Percentiles rank a stretch among this genome's conserved stretches.
These are phyloP conservation scores for Entomyzon cyanotis DNA, from an alignment of 2,113 vertebrate genomes.

Conservation along the genomic window DNA sequence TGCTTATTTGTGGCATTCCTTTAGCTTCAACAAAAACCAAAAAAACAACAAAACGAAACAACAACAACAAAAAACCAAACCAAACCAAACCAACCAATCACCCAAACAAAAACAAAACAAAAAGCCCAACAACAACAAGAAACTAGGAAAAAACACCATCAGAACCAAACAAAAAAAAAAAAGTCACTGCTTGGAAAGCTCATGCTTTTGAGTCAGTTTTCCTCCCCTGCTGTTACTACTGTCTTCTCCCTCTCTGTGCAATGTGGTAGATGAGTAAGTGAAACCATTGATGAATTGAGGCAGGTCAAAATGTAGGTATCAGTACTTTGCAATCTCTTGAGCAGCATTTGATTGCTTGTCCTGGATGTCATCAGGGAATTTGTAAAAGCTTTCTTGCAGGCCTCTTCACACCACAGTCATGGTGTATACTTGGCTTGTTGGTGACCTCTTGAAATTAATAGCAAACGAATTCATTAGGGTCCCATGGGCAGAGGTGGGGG, in stretches of 20 bases:
- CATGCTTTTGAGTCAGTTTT: background rate
- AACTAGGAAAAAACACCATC: no score
- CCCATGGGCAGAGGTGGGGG: accelerated
- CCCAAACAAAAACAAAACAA: no score
- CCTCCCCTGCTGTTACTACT: background rate
- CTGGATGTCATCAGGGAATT: background rate
- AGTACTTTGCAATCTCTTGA: background rate
- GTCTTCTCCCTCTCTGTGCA: background rate
- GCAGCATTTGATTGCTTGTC: background rate
- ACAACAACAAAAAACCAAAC: background rate
- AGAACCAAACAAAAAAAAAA: background rate
- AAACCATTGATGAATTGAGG: background rate
- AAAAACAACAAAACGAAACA: no score
- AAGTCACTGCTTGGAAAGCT: background rate
- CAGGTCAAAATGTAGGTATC: background rate
- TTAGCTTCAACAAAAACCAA: background rate
- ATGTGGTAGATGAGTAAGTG: background rate
- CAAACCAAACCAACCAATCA: no score
- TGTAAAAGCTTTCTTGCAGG: background rate
- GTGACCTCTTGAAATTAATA: background rate
- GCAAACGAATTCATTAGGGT: background rate
- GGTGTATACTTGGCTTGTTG: background rate
- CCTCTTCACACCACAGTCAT: background rate
- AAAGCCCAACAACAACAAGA: no score
- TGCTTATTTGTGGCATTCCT: background rate